These are phyloP conservation scores for Lampris megalopsis DNA, from an alignment of 2,113 vertebrate genomes.

Conservation along the genomic window DNA sequence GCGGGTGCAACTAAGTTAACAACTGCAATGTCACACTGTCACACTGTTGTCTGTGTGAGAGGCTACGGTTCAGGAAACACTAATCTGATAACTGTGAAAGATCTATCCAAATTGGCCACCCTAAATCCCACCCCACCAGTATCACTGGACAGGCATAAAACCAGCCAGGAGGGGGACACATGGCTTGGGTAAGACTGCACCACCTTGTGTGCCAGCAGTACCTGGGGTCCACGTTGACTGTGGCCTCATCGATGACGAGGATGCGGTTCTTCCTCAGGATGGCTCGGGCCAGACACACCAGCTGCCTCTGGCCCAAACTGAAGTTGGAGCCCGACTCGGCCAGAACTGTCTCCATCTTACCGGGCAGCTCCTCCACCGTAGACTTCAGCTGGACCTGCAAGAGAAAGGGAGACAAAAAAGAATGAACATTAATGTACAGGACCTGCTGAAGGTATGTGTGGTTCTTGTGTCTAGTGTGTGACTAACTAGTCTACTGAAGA, in stretches of 20 bases:
- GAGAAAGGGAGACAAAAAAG: not conserved
- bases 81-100: too few relatives aligned
- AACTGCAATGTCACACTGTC: not conserved
- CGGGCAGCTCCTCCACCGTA: slow-evolving; percentile 90
- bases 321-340: slow-evolving; percentile 97
- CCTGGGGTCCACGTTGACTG: slow-evolving; percentile 94
- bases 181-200: too few relatives aligned
- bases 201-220: slow-evolving; percentile 22
- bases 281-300: slow-evolving; percentile 95
- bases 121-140: too few relatives aligned
- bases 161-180: too few relatives aligned
- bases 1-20: not conserved
- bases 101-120: too few relatives aligned
- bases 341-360: slow-evolving; percentile 91
- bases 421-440: too few relatives aligned
- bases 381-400: slow-evolving; percentile 93
- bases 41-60: too few relatives aligned
- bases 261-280: slow-evolving; percentile 94
- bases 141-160: too few relatives aligned
- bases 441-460: not conserved
- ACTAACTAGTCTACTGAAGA: too few relatives aligned
- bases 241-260: slow-evolving; percentile 96
- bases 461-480: not conserved
- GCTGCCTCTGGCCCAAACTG: slow-evolving; percentile 94
- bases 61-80: too few relatives aligned